Percentiles rank a stretch among this genome's conserved stretches.
Evolutionary conservation across 2,888 invertebrate genomes (phyloP).

Genomic region (Cheilosia impressa): DNA sequence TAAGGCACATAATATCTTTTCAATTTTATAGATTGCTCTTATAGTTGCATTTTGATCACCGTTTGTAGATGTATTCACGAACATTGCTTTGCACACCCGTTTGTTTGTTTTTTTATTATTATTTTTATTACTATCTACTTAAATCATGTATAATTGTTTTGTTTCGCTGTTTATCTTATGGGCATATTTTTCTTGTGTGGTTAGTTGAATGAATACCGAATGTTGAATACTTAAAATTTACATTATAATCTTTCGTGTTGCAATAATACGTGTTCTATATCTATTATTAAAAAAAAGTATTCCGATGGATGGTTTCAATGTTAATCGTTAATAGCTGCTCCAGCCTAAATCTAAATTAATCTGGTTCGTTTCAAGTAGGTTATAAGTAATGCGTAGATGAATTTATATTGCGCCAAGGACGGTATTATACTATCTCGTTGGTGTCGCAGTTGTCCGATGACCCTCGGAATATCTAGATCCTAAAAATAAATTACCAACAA

Average conservation of each 20-base stretch:
- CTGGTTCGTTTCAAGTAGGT: conserved; percentile 94
- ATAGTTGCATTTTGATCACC: conserved; percentile 71
- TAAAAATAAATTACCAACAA: conserved; percentile 81
- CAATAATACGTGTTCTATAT: not conserved
- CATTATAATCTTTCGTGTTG: conserved; percentile 17
- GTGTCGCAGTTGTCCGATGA: conserved; percentile 91
- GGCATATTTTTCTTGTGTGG: conserved; percentile 15
- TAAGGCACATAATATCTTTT: conserved; percentile 73
- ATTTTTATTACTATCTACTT: conserved; percentile 18
- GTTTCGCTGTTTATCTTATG: conserved; percentile 45
- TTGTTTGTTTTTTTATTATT: not conserved
- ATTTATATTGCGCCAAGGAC: conserved; percentile 94
- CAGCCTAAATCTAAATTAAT: conserved; percentile 87
- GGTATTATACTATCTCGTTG: conserved; percentile 95
- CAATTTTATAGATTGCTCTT: conserved; percentile 69
- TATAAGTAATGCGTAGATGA: conserved; percentile 92
- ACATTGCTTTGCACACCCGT: conserved; percentile 29
- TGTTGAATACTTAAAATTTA: conserved; percentile 35
- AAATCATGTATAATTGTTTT: not conserved
- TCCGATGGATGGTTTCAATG: conserved; percentile 25
- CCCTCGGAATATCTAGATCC: conserved; percentile 94
- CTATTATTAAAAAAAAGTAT: conserved; percentile 11
- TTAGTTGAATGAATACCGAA: conserved; percentile 38
- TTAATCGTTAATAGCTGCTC: conserved; percentile 31
- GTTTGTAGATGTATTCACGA: conserved; percentile 28